Evolutionary conservation across 2,113 vertebrate genomes (phyloP).

Genomic region (Oenanthe oenanthe): DNA sequence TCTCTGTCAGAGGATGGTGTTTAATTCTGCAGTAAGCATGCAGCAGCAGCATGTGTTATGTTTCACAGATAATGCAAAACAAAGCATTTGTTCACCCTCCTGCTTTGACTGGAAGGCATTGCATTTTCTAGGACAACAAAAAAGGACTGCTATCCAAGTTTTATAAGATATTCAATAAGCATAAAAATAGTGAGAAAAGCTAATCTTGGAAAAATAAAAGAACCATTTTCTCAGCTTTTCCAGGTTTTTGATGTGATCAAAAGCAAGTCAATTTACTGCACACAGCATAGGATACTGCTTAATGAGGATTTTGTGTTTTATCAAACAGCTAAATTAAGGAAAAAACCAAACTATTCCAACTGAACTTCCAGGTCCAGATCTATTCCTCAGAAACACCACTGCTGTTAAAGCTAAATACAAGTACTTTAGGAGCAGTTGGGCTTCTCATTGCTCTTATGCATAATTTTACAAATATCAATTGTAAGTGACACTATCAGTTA

Average conservation of each 20-base stretch:
- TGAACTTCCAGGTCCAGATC: constrained; percentile 32
- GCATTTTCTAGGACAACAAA: constrained; percentile 24
- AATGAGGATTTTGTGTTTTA: neutral
- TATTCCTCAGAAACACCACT: neutral
- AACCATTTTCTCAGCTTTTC: neutral
- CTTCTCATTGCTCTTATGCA: neutral
- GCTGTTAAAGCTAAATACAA: neutral
- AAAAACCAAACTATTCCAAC: neutral
- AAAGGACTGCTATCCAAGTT: constrained; percentile 14
- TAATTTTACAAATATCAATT: neutral
- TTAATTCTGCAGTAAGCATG: constrained; percentile 28
- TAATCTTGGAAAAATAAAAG: constrained; percentile 4
- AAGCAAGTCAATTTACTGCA: constrained; percentile 34
- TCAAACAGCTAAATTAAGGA: constrained; percentile 17
- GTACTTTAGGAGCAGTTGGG: neutral
- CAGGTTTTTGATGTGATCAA: constrained; percentile 18
- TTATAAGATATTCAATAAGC: constrained; percentile 28
- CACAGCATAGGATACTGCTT: constrained; percentile 19
- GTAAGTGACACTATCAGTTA: neutral
- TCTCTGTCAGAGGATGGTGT: neutral
- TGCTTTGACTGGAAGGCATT: constrained; percentile 10
- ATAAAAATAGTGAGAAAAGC: constrained; percentile 4
- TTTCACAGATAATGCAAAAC: constrained; percentile 65
- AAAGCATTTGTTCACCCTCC: constrained; percentile 45
- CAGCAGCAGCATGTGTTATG: neutral